These are phyloP conservation scores for Pelecanoides urinatrix DNA, from an alignment of 2,113 vertebrate species.

Conservation along the genomic window DNA sequence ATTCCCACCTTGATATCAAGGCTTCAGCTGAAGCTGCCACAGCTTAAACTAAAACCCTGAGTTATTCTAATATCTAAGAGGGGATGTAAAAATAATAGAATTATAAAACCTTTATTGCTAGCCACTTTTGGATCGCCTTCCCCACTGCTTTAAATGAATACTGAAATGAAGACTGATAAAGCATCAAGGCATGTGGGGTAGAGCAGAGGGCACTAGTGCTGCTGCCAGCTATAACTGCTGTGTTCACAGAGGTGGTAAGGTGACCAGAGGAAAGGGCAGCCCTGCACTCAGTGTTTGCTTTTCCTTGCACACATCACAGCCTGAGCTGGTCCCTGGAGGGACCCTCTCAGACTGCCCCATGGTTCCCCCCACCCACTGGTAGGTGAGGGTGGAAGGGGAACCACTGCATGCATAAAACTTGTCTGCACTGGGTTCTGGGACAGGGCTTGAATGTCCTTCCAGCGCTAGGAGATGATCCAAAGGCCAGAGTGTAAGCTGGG, in stretches of 20 bases:
- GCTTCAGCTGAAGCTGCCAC: background rate
- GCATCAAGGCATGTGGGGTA: too few species aligned
- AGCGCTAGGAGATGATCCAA: background rate
- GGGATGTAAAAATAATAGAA: background rate
- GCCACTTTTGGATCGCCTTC: background rate
- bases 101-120: background rate
- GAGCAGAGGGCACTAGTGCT: background rate
- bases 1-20: background rate
- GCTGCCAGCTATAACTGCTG: background rate
- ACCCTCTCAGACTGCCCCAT: background rate
- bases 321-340: background rate
- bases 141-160: background rate
- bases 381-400: background rate
- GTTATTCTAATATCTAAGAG: background rate
- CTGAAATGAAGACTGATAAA: background rate
- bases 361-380: too few species aligned
- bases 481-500: background rate
- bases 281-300: background rate
- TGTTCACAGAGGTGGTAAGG: background rate
- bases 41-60: background rate
- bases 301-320: fast-evolving
- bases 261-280: background rate
- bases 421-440: background rate
- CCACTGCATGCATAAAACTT: background rate
- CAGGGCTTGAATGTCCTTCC: background rate